These are phyloP conservation scores for Drosophila leontia DNA, from an alignment of 1,140 invertebrate genomes.

Conservation along the genomic window DNA sequence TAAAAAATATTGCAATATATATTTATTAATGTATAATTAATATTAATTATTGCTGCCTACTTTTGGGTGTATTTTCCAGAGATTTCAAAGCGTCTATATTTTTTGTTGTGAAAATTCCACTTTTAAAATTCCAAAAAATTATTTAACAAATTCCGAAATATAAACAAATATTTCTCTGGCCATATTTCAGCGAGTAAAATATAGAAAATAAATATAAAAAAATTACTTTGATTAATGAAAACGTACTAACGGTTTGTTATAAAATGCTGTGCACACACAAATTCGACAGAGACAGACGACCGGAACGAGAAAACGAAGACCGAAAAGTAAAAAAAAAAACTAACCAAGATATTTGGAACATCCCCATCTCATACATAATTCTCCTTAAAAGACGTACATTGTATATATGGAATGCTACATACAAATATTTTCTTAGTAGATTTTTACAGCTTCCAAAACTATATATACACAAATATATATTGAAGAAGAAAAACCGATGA, in stretches of 20 bases:
- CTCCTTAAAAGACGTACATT: slow-evolving; percentile 14
- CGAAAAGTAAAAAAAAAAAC: background rate
- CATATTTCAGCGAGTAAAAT: background rate
- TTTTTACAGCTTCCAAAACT: slow-evolving; percentile 74
- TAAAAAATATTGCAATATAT: too few relatives aligned
- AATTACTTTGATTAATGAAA: background rate
- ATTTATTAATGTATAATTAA: too few relatives aligned
- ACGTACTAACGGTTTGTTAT: slow-evolving; percentile 44
- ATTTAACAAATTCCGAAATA: background rate
- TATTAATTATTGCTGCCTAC: too few relatives aligned
- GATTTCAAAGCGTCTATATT: background rate
- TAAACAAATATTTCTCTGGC: background rate
- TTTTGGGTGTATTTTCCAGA: background rate
- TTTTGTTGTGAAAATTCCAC: too few relatives aligned
- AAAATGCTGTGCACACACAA: slow-evolving; percentile 41
- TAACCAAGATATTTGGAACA: slow-evolving; percentile 1
- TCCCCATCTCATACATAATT: background rate
- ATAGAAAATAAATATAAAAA: background rate
- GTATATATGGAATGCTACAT: slow-evolving; percentile 41
- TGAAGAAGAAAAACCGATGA: slow-evolving; percentile 18
- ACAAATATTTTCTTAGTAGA: slow-evolving; percentile 80
- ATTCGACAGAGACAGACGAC: slow-evolving; percentile 19
- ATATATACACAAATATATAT: slow-evolving; percentile 28
- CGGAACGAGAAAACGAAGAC: background rate
- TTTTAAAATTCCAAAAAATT: too few relatives aligned